phyloP scores from a whole-genome alignment of 1,140 invertebrate genomes.

The Heliconius melpomene region DNA sequence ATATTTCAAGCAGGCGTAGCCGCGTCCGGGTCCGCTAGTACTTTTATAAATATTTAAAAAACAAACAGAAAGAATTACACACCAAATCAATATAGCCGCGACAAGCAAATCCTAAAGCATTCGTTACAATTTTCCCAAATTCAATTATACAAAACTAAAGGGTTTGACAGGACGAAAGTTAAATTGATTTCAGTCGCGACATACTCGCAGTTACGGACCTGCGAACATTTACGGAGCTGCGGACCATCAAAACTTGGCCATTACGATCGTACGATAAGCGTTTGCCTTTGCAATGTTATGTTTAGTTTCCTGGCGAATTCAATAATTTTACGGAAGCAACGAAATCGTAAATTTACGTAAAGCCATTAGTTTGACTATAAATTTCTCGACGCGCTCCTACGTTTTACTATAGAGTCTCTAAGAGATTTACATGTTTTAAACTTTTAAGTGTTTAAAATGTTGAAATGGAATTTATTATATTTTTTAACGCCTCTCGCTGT shows the following conservation, averaged over 20 bases:
- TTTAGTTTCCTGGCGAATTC: conserved; percentile 31
- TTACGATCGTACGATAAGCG: conserved; percentile 4
- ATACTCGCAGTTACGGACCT: not conserved
- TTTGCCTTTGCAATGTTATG: conserved; percentile 23
- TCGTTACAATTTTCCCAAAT: conserved; percentile 18
- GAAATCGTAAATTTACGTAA: conserved; percentile 28
- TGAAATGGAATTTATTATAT: not conserved
- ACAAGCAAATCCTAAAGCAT: too few species aligned
- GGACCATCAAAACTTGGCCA: conserved; percentile 35
- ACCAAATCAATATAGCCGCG: not conserved
- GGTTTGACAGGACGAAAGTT: conserved; percentile 19
- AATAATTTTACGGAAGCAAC: conserved; percentile 26
- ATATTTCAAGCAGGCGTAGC: too few species aligned
- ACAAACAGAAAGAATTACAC: not conserved
- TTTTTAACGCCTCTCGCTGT: not conserved
- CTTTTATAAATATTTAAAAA: too few species aligned
- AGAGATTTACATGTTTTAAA: conserved; percentile 1
- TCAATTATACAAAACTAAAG: conserved; percentile 20
- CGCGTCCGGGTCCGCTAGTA: too few species aligned
- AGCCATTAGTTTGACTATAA: conserved; percentile 17
- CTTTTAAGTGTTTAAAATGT: not conserved
- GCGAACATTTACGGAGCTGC: not conserved
- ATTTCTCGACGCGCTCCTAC: not conserved
- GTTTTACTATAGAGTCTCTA: conserved; percentile 3
- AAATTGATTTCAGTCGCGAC: conserved; percentile 18